These are phyloP conservation scores for Aspidiotus destructor DNA, from an alignment of 2,888 invertebrate genomes.

Conservation along the genomic window DNA sequence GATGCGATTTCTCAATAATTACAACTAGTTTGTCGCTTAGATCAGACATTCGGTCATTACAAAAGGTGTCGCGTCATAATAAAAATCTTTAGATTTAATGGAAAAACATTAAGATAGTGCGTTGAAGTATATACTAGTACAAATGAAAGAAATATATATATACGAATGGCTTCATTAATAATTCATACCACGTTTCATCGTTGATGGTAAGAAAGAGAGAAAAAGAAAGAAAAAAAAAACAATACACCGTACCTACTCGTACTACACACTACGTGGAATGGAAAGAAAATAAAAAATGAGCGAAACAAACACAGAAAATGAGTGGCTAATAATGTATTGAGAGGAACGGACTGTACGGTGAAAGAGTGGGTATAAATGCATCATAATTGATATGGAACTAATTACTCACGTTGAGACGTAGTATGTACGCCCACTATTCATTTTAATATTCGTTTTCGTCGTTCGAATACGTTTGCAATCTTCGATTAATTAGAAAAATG, in stretches of 20 bases:
- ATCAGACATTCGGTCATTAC: too few species aligned
- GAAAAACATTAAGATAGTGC: too few species aligned
- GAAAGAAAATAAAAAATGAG: neutral
- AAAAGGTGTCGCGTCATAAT: too few species aligned
- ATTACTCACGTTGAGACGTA: slow-evolving; percentile 20
- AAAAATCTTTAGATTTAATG: too few species aligned
- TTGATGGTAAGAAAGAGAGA: neutral
- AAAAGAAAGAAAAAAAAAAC: neutral
- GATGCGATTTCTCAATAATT: too few species aligned
- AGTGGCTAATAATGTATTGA: neutral
- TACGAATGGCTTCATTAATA: too few species aligned
- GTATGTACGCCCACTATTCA: slow-evolving; percentile 26
- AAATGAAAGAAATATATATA: too few species aligned
- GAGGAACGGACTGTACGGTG: neutral
- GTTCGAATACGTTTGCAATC: neutral
- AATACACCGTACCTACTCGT: too few species aligned
- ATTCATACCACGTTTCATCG: too few species aligned
- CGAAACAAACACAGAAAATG: neutral
- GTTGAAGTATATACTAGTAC: too few species aligned
- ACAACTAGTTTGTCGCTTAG: too few species aligned
- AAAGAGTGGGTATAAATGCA: slow-evolving; percentile 3
- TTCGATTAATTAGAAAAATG: neutral
- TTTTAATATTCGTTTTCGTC: slow-evolving; percentile 20
- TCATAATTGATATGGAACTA: slow-evolving; percentile 28
- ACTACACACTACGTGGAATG: too few species aligned